Evolutionary conservation across 1,140 invertebrate genomes (phyloP), one percentile per base, ranked within the genome.

Genomic region (Oscheius sp.): DNA sequence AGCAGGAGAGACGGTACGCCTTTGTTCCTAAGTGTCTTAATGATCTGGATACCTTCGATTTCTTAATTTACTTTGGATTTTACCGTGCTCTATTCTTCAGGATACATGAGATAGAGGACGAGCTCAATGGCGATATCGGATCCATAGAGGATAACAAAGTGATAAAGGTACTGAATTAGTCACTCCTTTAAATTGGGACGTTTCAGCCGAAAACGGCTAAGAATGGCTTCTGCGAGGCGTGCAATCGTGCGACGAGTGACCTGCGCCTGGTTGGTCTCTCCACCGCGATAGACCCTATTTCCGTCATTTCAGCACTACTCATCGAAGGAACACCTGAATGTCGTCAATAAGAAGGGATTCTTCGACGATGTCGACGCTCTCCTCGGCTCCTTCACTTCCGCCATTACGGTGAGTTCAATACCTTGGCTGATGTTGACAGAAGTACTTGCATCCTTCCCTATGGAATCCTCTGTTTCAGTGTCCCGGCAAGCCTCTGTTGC

Each of bases 251-350:
- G 38, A n/a, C n/a, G 7, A 10, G 7, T 7, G n/a, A 42, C 38
- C 38, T 42, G 38, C 38, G n/a, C 7, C 7, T 10, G 38, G 38
- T 42, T 26, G 28, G 49, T 20, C 15, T 20, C 7, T 26, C 7
- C 49, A 55, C 28, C 28, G 7, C 4, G 15, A 55, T 42, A 42
- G 38, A 42, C 38, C 10, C 10, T 42, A 42, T n/a, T 10, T 42
- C 49, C n/a, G n/a, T n/a, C 28, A 55, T 55, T 55, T 55, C 28
- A 55, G 49, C 49, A 55, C 23, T 55, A 55, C 49, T 4, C 15
- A 7, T 55, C 49, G 23, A 55, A 55, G 49, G 49, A 55, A 55
- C 49, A 55, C 23, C 49, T 13, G 23, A 55, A 23, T 20, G 28
- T 20, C 49, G 28, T 23, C 4, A 55, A 26, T 26, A 23, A 4